phyloP scores from a whole-genome alignment of 1,140 invertebrate species.

The Palaemon carinicauda region DNA sequence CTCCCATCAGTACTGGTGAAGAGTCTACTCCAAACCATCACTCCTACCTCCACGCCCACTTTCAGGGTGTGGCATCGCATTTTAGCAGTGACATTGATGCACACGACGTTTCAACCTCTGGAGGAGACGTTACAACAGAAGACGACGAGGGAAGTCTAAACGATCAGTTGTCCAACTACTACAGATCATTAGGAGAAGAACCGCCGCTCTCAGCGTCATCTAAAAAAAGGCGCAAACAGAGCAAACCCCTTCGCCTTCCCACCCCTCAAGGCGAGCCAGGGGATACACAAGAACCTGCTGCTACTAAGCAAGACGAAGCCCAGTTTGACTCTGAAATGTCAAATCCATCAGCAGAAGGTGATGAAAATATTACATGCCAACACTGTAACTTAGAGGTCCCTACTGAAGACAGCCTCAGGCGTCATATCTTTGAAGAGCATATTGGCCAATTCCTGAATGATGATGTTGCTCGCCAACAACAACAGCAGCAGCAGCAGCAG shows the following conservation, averaged over 20 bases:
- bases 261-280: conserved; percentile 62
- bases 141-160: conserved; percentile 54
- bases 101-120: conserved; percentile 44
- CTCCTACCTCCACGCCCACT: conserved; percentile 50
- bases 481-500: background rate
- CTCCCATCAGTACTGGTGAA: conserved; percentile 16
- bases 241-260: conserved; percentile 63
- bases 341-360: conserved; percentile 40
- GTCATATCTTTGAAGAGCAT: conserved; percentile 57
- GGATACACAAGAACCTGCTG: conserved; percentile 55
- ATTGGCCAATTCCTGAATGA: conserved; percentile 54
- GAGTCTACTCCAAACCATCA: conserved; percentile 26
- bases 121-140: conserved; percentile 55
- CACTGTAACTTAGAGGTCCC: conserved; percentile 47
- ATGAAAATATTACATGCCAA: conserved; percentile 43
- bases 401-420: conserved; percentile 40
- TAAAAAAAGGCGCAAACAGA: conserved; percentile 65
- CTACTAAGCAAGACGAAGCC: conserved; percentile 33
- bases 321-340: conserved; percentile 43
- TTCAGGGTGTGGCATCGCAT: conserved; percentile 29
- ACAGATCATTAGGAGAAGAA: conserved; percentile 22
- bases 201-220: conserved; percentile 41
- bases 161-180: conserved; percentile 43
- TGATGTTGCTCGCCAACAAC: conserved; percentile 7
- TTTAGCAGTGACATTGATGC: conserved; percentile 1